Conservation (phyloP, 2,113 vertebrate species). For the Lontra canadensis region DNA sequence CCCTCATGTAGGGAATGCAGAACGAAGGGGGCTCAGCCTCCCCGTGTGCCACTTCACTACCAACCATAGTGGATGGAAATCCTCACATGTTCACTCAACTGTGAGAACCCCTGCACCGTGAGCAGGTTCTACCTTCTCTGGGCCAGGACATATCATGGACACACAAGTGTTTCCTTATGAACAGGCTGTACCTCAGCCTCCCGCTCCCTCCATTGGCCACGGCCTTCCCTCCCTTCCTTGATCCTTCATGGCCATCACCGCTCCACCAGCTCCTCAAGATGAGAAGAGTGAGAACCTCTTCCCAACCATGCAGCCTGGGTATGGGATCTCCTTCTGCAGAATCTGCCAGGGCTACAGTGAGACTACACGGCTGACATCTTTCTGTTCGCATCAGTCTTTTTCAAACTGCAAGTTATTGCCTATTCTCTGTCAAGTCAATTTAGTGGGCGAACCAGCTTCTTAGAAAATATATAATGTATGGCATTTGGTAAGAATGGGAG, state of each 20-base stretch:
- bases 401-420: not conserved
- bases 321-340: not conserved
- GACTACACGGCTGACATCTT: not conserved
- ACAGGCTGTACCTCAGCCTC: not conserved
- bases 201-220: not conserved
- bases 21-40: not conserved
- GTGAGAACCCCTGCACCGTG: not conserved
- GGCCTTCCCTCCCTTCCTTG: not conserved
- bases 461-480: not conserved
- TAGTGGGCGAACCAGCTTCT: not conserved
- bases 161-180: not conserved
- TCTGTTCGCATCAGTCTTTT: conserved; percentile 13
- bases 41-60: not conserved
- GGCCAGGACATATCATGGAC: not conserved
- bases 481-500: not conserved
- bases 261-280: not conserved
- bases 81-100: not conserved
- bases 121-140: not conserved
- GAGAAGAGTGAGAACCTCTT: not conserved
- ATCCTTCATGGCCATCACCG: not conserved
- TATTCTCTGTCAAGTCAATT: not conserved
- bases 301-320: not conserved
- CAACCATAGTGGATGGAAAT: not conserved
- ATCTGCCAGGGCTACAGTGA: not conserved
- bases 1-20: not conserved